phyloP scores from a whole-genome alignment of 2,888 invertebrate species.

The Petrophora chlorosata region DNA sequence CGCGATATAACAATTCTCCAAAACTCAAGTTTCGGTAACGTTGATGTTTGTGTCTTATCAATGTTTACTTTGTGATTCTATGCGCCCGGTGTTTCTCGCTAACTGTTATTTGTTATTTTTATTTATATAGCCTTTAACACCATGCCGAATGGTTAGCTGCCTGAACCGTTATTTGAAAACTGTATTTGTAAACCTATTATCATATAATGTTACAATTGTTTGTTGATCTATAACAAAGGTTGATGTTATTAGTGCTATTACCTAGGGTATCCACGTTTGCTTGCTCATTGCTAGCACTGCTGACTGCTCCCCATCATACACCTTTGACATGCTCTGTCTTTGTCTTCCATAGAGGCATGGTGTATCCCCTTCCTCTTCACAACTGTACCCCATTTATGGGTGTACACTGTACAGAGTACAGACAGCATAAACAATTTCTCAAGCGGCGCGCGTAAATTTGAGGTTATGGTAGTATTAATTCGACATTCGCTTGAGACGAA shows the following conservation, averaged over 20 bases:
- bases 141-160: background rate
- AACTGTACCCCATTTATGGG: constrained; percentile 72
- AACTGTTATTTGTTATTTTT: background rate
- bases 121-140: background rate
- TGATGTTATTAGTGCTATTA: constrained; percentile 19
- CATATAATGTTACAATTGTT: constrained; percentile 7
- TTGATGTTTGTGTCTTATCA: constrained; percentile 16
- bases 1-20: background rate
- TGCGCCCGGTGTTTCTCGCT: background rate
- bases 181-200: background rate
- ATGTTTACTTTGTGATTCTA: constrained; percentile 7
- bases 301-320: constrained; percentile 53
- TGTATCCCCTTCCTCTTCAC: constrained; percentile 58
- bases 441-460: constrained; percentile 76
- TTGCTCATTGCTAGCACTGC: constrained; percentile 43
- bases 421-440: constrained; percentile 77
- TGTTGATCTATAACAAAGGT: constrained; percentile 25
- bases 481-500: constrained; percentile 67
- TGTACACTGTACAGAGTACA: constrained; percentile 68
- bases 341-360: constrained; percentile 44
- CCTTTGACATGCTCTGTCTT: constrained; percentile 57
- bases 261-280: constrained; percentile 30
- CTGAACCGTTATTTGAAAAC: background rate
- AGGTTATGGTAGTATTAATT: constrained; percentile 82
- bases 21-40: constrained; percentile 4